These are phyloP conservation scores for Amphipyra berbera DNA, from an alignment of 2,888 invertebrate species.

Conservation along the genomic window DNA sequence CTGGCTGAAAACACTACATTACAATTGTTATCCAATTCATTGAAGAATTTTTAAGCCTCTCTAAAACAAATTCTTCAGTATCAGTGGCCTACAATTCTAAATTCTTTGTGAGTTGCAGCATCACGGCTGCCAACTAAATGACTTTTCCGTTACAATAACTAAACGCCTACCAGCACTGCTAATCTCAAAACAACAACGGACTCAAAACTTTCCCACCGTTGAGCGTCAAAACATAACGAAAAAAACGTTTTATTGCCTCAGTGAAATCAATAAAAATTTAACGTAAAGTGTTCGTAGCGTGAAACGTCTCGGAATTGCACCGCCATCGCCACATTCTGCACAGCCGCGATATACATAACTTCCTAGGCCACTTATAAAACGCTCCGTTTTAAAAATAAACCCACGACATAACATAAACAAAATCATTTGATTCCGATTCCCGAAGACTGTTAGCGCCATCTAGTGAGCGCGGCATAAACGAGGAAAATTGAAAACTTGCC, in stretches of 20 bases:
- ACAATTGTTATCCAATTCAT: constrained; percentile 32
- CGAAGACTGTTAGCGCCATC: constrained; percentile 72
- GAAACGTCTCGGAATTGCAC: constrained; percentile 70
- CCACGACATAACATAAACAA: constrained; percentile 77
- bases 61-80: constrained; percentile 24
- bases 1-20: constrained; percentile 23
- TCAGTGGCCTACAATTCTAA: constrained; percentile 47
- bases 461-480: constrained; percentile 61
- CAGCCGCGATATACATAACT: constrained; percentile 74
- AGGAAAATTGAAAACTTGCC: constrained; percentile 70
- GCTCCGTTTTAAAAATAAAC: constrained; percentile 86
- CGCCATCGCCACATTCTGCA: constrained; percentile 69
- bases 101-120: constrained; percentile 37
- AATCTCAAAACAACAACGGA: constrained; percentile 50
- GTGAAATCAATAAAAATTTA: constrained; percentile 65
- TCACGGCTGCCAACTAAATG: constrained; percentile 46
- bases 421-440: constrained; percentile 59
- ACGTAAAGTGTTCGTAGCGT: constrained; percentile 60
- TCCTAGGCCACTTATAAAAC: constrained; percentile 87
- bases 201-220: constrained; percentile 64
- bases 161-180: constrained; percentile 33
- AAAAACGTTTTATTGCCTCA: constrained; percentile 63
- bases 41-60: constrained; percentile 36
- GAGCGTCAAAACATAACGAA: constrained; percentile 60
- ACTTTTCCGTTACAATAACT: constrained; percentile 26